Evolutionary conservation across 2,888 invertebrate genomes (phyloP), one percentile per base, ranked within the genome.

Genomic region (Eupithecia tripunctaria): DNA sequence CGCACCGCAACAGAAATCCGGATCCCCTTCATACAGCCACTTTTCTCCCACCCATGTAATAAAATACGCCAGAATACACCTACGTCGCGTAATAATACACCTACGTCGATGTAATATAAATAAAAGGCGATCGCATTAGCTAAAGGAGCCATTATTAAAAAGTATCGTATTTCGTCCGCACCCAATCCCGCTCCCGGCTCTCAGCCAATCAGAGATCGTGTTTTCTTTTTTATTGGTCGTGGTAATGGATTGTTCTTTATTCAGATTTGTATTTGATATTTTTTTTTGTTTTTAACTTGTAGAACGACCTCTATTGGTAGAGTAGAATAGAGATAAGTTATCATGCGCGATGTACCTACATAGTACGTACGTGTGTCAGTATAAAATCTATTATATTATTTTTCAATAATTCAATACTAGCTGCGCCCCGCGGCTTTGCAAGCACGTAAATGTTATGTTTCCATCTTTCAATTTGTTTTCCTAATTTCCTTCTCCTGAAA

Each of bases 61-160:
- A 93, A 93, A 93, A 93, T 92, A 93, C 56, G 14, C 56, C 25
- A 56, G 56, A 56, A 60, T 29, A 29, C 60, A 29, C 60, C 60
- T 60, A 60, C 60, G 25, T 60, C 60, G 60, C 21, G 91, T 92
- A 93, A 93, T 93, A 93, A 47, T 92, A 93, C 92, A 92, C 87
- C 86, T 83, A 87, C 86, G 84, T 83, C 85, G 86, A 87, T 89
- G 88, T 90, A 89, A 91, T 92, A 92, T 91, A 91, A 89, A 88
- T 91, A 91, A 90, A 89, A 89, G 89, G 86, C 89, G 92, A 92
- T 93, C 94, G 91, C 92, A 94, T 94, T 94, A 94, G 89, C 91
- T 87, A 90, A 91, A 93, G 91, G 89, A 93, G 91, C 94, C 93
- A 94, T 94, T 94, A 94, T 94, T 94, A 94, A 94, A 94, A 94